Percentiles rank a stretch among this genome's conserved stretches.
These are phyloP conservation scores for Heterocephalus glaber DNA, from an alignment of 2,113 vertebrate genomes.

Conservation along the genomic window DNA sequence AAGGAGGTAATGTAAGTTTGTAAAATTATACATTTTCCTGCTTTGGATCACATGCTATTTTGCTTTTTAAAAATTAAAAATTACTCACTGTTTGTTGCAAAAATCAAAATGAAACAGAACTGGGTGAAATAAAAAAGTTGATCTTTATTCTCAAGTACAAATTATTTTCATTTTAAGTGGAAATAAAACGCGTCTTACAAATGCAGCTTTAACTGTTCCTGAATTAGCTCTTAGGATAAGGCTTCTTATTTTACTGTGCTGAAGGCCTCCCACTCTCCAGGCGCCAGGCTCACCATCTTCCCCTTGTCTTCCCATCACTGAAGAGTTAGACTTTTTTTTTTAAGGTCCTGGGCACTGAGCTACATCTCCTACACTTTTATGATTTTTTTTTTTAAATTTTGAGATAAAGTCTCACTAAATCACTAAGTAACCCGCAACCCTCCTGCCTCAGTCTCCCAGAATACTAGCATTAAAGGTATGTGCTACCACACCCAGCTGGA, in stretches of 20 bases:
- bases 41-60: background rate
- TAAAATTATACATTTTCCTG: background rate
- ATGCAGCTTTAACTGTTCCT: background rate
- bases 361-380: background rate
- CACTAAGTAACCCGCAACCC: background rate
- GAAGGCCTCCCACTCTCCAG: background rate
- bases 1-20: background rate
- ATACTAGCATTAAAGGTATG: background rate
- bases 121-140: background rate
- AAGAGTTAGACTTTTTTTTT: background rate
- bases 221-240: background rate
- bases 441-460: background rate
- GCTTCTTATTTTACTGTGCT: background rate
- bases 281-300: background rate
- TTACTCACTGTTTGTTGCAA: background rate
- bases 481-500: background rate
- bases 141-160: background rate
- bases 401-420: background rate
- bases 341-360: background rate
- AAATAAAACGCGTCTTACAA: constrained; percentile 35
- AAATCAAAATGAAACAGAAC: constrained; percentile 39
- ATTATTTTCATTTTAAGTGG: constrained; percentile 53
- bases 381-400: too few relatives aligned
- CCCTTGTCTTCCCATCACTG: background rate
- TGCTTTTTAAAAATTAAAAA: constrained; percentile 1